A percentile compares a stretch with the other conserved stretches of the same genome.
These are phyloP conservation scores for Rhipidura dahli DNA, from an alignment of 2,113 vertebrate genomes.

Conservation along the genomic window DNA sequence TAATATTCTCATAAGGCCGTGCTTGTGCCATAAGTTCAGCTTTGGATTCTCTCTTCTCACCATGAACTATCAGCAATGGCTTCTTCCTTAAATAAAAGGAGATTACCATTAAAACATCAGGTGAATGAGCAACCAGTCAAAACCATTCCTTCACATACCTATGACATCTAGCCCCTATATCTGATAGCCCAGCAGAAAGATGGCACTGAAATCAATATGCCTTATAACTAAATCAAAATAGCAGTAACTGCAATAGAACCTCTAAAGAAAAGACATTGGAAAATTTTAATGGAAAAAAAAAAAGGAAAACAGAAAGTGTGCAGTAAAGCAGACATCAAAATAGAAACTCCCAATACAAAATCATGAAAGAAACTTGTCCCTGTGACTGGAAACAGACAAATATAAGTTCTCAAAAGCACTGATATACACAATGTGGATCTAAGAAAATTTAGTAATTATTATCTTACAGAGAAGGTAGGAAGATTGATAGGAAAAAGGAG, in stretches of 20 bases:
- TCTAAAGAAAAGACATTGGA: neutral
- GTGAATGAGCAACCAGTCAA: neutral
- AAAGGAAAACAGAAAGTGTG: rapidly evolving
- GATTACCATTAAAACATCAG: neutral
- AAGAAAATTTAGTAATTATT: neutral
- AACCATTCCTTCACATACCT: neutral
- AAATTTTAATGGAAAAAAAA: neutral
- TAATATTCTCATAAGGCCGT: constrained; percentile 83
- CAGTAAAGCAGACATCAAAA: neutral
- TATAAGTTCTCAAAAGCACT: neutral
- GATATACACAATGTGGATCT: neutral
- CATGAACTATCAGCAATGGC: constrained; percentile 90
- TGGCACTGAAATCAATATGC: neutral
- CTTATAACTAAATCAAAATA: neutral
- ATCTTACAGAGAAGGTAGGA: neutral
- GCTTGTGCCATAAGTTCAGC: constrained; percentile 84
- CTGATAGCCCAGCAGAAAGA: neutral
- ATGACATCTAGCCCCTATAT: neutral
- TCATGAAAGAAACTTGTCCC: neutral
- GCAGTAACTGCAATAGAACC: neutral
- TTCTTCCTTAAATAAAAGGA: constrained; percentile 75
- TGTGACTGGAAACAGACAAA: neutral
- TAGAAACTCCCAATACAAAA: neutral
- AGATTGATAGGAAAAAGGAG: neutral
- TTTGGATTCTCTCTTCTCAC: constrained; percentile 93